Base-by-base conservation (phyloP, 2,888 invertebrate genomes). In the Limnephilus lunatus region DNA sequence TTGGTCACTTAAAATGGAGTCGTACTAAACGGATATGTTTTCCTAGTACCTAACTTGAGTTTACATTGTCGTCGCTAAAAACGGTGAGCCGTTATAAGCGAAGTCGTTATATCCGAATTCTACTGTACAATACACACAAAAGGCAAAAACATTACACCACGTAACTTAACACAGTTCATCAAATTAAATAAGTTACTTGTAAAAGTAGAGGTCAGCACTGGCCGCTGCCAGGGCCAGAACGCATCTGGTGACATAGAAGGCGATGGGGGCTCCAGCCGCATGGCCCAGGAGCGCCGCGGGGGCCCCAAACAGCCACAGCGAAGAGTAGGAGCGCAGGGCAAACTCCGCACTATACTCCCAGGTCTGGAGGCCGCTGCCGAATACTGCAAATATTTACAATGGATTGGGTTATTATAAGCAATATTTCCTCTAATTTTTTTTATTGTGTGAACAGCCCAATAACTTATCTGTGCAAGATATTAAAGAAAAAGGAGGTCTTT, bases 341-440 rank as follows among this genome's bases (percentile, higher is more conserved):
- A 97, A 99, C 93, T 97, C 96, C 0, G 99, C 99, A 94, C 99
- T 99, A 95, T 99, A 99, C 95, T 99, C 99, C 99, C 99, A 99
- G 53, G 99, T 99, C 96, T 99, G 99, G 93, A 99, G 97, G 9
- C 99, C 99, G 94, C 97, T 97, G 14, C 99, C 99, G 95, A 99
- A 99, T 89, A 99, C 97, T 96, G 98, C 94, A 96, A 96, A 85
- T 25, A 25, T 15, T 30, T 30, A 82, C 53, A 68, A 68, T 15
- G 53, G 53, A 68, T 68, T 68, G 25, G 19, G 19, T 68, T 25
- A 39, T 68, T 25, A 39, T 91, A 92, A 94, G 94, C 31, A n/a
- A n/a, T 2, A 0, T 44, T 85, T 3, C 44, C 48, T 48, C 15
- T 15, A 48, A 48, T 44, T 44, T 44, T n/a, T 39, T 44, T 44